Conservation (phyloP, 2,888 invertebrate genomes). For the Dryococelus australis region DNA sequence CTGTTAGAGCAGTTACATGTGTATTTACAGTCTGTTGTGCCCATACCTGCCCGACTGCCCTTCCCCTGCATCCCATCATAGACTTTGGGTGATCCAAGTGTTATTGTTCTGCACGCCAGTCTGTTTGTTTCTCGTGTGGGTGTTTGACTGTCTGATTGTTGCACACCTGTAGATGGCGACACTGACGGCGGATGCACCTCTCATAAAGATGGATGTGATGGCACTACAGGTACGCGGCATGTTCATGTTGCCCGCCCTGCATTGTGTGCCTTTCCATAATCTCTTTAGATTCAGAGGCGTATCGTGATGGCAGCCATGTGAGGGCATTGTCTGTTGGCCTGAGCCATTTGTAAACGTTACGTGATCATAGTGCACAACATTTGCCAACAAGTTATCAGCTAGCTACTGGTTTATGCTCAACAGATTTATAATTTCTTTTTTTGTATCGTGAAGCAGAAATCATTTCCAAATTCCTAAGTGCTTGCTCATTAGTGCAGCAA, state of each 20-base stretch:
- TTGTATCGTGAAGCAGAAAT: too few relatives aligned
- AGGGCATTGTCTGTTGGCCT: neutral
- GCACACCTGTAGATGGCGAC: slow-evolving; percentile 61
- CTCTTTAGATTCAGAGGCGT: neutral
- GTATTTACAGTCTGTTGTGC: neutral
- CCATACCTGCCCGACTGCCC: neutral
- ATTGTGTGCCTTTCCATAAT: slow-evolving; percentile 25
- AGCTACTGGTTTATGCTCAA: too few relatives aligned
- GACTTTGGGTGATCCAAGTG: neutral
- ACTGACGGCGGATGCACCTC: slow-evolving; percentile 85
- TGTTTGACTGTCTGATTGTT: slow-evolving; percentile 42
- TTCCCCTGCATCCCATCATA: neutral
- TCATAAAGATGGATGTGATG: slow-evolving; percentile 92
- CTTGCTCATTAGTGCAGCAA: too few relatives aligned
- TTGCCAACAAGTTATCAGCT: too few relatives aligned
- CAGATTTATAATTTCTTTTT: too few relatives aligned
- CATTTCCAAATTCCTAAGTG: too few relatives aligned
- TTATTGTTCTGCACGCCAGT: slow-evolving; percentile 2
- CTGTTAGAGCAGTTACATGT: neutral
- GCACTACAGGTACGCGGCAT: slow-evolving; percentile 77
- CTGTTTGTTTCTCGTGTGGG: slow-evolving; percentile 37
- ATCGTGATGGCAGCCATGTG: neutral
- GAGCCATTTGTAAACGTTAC: too few relatives aligned
- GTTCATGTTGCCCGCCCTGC: slow-evolving; percentile 16
- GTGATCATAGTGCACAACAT: too few relatives aligned